Evolutionary conservation across 2,113 vertebrate genomes (phyloP).

Genomic region (Himantopus leucocephalus): DNA sequence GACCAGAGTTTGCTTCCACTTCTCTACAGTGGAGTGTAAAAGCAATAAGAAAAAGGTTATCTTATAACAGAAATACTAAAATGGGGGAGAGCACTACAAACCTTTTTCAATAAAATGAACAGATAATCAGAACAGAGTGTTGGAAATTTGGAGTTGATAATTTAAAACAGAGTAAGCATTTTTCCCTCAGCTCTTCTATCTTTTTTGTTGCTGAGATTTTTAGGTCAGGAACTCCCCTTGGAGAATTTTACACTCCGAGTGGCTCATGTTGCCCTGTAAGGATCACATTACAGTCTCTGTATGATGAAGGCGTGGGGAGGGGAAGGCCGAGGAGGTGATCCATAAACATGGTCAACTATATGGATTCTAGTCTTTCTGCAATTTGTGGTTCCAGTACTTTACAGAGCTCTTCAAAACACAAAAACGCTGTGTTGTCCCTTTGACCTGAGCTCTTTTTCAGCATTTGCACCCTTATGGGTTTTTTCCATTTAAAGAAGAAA

Average conservation of each 20-base stretch:
- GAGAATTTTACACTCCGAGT: slow-evolving; percentile 18
- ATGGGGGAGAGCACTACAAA: not conserved
- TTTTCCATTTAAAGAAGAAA: not conserved
- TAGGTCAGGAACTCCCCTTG: not conserved
- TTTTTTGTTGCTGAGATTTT: not conserved
- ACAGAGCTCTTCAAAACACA: not conserved
- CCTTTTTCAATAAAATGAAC: not conserved
- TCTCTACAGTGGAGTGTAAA: not conserved
- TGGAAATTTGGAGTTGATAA: not conserved
- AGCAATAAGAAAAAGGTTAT: not conserved
- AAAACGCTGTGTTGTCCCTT: not conserved
- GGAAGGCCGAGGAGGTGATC: not conserved
- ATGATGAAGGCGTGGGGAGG: not conserved
- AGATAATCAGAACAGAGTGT: not conserved
- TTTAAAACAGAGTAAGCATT: slow-evolving; percentile 6
- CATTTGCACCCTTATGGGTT: not conserved
- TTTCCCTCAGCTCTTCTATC: not conserved
- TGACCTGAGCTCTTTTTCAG: not conserved
- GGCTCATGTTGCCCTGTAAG: not conserved
- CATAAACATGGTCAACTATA: not conserved
- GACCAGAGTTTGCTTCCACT: not conserved
- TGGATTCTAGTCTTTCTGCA: not conserved
- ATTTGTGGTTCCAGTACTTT: not conserved
- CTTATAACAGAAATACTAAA: not conserved
- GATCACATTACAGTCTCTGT: not conserved